A percentile compares a stretch with the other conserved stretches of the same genome.
Evolutionary conservation across 1,140 invertebrate genomes (phyloP).

Genomic region (Cydia strobilella): DNA sequence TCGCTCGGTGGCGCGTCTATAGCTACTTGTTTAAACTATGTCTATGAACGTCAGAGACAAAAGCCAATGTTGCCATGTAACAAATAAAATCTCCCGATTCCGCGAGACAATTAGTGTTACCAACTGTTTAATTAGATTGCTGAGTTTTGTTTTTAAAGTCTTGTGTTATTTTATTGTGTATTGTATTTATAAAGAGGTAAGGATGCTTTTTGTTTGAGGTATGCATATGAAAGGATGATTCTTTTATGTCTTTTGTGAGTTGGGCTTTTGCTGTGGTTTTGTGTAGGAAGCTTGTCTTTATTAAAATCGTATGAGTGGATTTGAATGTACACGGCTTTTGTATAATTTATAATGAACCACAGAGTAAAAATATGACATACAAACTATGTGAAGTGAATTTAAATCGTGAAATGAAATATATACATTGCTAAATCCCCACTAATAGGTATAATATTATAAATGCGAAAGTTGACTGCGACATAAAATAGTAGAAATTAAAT

Average conservation of each 20-base stretch:
- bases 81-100: constrained; percentile 10
- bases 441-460: too few species aligned
- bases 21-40: too few species aligned
- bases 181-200: neutral
- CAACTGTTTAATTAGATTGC: constrained; percentile 2
- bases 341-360: neutral
- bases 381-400: too few species aligned
- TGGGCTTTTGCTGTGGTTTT: neutral
- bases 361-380: neutral
- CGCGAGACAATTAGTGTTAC: constrained; percentile 3
- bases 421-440: too few species aligned
- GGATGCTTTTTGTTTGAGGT: neutral
- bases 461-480: too few species aligned
- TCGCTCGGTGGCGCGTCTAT: too few species aligned
- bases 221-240: neutral
- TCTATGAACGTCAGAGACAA: neutral
- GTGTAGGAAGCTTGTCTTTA: neutral
- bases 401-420: too few species aligned
- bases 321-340: neutral
- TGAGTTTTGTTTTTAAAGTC: neutral
- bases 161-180: neutral
- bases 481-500: too few species aligned
- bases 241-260: neutral
- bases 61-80: constrained; percentile 4
- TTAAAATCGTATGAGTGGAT: constrained; percentile 1